Evolutionary conservation across 2,113 vertebrate species (phyloP).

Genomic region (Podocnemis expansa): DNA sequence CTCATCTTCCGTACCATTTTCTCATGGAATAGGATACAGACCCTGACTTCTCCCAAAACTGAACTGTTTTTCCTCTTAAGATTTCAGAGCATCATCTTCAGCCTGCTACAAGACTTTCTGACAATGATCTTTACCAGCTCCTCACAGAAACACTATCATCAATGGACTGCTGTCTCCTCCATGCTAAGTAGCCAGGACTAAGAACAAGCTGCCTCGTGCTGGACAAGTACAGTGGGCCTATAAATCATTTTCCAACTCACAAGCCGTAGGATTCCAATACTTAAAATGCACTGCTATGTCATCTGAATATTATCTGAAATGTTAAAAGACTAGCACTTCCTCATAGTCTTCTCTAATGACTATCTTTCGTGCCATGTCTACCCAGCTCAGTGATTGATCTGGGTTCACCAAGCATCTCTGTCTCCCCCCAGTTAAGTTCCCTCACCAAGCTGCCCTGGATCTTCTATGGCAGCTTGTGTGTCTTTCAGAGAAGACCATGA

Average conservation of each 20-base stretch:
- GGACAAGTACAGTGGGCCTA: not conserved
- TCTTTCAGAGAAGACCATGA: not conserved
- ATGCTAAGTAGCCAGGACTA: not conserved
- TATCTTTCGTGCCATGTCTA: not conserved
- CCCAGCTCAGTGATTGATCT: not conserved
- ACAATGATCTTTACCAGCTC: accelerated
- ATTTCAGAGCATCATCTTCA: no score
- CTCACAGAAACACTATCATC: accelerated
- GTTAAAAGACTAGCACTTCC: not conserved
- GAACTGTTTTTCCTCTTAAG: no score
- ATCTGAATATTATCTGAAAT: not conserved
- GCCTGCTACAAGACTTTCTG: no score
- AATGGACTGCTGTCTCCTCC: not conserved
- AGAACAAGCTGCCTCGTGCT: not conserved
- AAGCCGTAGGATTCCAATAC: slow-evolving; percentile 37
- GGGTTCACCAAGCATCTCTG: not conserved
- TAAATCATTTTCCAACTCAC: not conserved
- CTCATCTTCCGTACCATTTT: not conserved
- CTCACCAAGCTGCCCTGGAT: not conserved
- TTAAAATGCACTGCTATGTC: not conserved
- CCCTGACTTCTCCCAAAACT: not conserved
- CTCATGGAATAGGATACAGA: not conserved
- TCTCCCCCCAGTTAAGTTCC: not conserved
- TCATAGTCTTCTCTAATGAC: not conserved
- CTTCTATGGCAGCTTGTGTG: not conserved